A percentile compares a stretch with the other conserved stretches of the same genome.
phyloP scores from a whole-genome alignment of 2,797 vertebrate genomes.

The Rhabdophis nuchalis region DNA sequence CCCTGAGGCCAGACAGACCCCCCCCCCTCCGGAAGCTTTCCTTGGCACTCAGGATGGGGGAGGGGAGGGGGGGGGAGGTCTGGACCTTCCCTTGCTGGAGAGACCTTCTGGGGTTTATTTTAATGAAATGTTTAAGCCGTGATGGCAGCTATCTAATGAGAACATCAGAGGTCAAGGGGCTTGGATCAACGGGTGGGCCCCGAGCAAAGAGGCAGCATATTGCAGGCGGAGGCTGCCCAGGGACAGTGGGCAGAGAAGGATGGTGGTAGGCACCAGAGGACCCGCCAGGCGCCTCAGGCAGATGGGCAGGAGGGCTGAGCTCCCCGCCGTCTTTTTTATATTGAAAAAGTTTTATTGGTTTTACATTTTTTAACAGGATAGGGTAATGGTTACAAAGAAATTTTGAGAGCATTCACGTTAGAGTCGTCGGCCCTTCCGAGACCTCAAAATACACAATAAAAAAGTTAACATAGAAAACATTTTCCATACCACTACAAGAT shows the following conservation, averaged over 20 bases:
- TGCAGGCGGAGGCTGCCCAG: not conserved
- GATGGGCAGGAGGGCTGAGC: not conserved
- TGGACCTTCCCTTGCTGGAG: not conserved
- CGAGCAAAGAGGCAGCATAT: not conserved
- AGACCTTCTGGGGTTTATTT: not conserved
- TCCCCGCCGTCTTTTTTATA: not conserved
- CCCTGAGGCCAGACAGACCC: not conserved
- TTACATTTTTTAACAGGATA: too few species aligned
- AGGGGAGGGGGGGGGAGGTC: not conserved
- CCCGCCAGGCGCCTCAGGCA: too few species aligned
- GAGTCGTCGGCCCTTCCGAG: too few species aligned
- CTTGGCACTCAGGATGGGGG: not conserved
- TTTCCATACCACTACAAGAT: too few species aligned
- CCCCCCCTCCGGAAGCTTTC: not conserved
- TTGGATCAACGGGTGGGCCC: not conserved
- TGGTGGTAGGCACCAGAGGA: not conserved
- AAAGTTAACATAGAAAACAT: too few species aligned
- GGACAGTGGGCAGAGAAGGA: not conserved
- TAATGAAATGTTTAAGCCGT: not conserved
- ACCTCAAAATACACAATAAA: too few species aligned
- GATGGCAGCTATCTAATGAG: not conserved
- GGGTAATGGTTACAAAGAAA: too few species aligned
- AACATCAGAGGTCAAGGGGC: not conserved
- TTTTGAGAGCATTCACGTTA: too few species aligned
- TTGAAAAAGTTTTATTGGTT: too few species aligned